These are phyloP conservation scores for Hippotragus niger DNA, from an alignment of 2,113 vertebrate genomes.

Conservation along the genomic window DNA sequence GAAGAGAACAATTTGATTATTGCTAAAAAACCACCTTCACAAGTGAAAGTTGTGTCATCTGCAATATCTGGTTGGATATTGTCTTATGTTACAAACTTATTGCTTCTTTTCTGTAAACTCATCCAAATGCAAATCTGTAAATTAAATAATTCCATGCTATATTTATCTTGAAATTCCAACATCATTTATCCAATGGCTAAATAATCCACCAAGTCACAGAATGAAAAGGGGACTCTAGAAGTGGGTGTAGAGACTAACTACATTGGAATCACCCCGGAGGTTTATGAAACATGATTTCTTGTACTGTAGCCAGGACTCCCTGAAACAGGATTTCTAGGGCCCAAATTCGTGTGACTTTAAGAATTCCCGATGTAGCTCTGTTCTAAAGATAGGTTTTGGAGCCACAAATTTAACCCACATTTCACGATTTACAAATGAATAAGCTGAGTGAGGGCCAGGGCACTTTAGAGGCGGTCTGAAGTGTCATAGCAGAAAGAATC, in stretches of 20 bases:
- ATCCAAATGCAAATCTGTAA: neutral
- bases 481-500: neutral
- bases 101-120: neutral
- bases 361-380: neutral
- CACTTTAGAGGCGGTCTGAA: neutral
- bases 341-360: neutral
- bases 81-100: no score
- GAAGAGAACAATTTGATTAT: neutral
- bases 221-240: neutral
- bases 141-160: accelerated
- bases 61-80: neutral
- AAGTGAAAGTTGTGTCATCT: neutral
- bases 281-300: neutral
- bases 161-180: neutral
- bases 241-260: neutral
- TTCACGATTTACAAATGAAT: neutral
- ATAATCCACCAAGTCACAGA: neutral
- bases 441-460: neutral
- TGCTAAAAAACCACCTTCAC: neutral
- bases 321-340: neutral
- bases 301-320: neutral
- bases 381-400: neutral
- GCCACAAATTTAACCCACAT: neutral
- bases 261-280: accelerated
- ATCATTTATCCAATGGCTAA: neutral